These are phyloP conservation scores for Oncorhynchus masou DNA, from an alignment of 2,113 vertebrate genomes.

Conservation along the genomic window DNA sequence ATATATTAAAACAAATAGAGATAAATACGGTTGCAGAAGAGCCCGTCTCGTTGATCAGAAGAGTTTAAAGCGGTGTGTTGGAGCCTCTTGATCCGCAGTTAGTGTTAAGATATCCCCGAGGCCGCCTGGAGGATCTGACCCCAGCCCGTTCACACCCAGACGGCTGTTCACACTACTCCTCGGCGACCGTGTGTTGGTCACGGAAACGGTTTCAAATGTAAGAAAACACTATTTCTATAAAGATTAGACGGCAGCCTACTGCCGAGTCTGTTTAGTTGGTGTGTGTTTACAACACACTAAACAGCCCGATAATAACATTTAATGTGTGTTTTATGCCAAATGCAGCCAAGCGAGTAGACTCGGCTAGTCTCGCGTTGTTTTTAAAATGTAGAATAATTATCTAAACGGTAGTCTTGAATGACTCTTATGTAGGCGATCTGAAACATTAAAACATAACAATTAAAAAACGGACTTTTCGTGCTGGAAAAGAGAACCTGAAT, in stretches of 20 bases:
- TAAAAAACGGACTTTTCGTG: not conserved
- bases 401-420: not conserved
- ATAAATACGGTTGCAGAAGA: slow-evolving; percentile 56
- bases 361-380: not conserved
- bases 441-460: not conserved
- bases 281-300: not conserved
- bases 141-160: slow-evolving; percentile 19
- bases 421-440: not conserved
- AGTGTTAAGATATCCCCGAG: slow-evolving; percentile 25
- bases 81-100: slow-evolving; percentile 36
- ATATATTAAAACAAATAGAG: slow-evolving; percentile 54
- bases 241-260: not conserved
- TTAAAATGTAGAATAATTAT: not conserved
- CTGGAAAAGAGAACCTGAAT: not conserved
- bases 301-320: not conserved
- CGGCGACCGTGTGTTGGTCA: not conserved
- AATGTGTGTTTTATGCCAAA: not conserved
- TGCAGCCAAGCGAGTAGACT: not conserved
- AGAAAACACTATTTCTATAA: not conserved
- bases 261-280: not conserved
- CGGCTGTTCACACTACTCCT: not conserved
- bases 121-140: slow-evolving; percentile 39
- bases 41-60: slow-evolving; percentile 54
- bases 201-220: not conserved
- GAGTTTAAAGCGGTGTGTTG: slow-evolving; percentile 46